Base-by-base conservation (phyloP, 2,113 vertebrate genomes). In the Gadus chalcogrammus region DNA sequence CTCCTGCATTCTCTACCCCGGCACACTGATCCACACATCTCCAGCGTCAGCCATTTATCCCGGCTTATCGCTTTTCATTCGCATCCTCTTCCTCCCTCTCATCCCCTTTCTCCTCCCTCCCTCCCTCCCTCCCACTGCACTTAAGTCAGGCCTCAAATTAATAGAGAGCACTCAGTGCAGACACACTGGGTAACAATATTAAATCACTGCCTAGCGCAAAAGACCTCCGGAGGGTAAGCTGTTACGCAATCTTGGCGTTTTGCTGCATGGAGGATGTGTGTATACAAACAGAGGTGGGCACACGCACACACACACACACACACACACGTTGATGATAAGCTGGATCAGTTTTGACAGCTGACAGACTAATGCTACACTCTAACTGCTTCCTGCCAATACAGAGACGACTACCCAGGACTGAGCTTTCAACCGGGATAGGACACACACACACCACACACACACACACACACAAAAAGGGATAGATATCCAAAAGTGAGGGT, bases 71-170 rank as follows among this genome's bases (percentile, higher is more conserved):
- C 73, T 81, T 81, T 82, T 87, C 71, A 84, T 87, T 85, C 75
- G 65, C 71, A 67, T 75, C 75, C 75, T 53, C 13, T 35, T 31
- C 28, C 28, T 31, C 28, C 28, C 28, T 31, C 28, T 65, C 2
- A 27, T 24, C 12, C n/a, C 35, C 28, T 53, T 59, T 42, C 60
- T 59, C 12, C 13, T 35, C 67, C 71, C 61, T 18, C 67, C 72
- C 73, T 73, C 70, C 63, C 73, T 70, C 53, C 18, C 69, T 17
- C 58, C 64, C 64, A 53, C 24, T 70, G 65, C 79, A 79, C 74
- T 82, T 64, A 75, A 70, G 67, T 78, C 82, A 74, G 68, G 68
- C 74, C 74, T 83, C 84, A 90, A 90, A 91, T 91, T 84, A 90
- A 91, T 90, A 90, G 83, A 83, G 77, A 81, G 76, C 71, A 83